phyloP scores from a whole-genome alignment of 2,888 invertebrate genomes.

The Koerneria pararmatus region DNA sequence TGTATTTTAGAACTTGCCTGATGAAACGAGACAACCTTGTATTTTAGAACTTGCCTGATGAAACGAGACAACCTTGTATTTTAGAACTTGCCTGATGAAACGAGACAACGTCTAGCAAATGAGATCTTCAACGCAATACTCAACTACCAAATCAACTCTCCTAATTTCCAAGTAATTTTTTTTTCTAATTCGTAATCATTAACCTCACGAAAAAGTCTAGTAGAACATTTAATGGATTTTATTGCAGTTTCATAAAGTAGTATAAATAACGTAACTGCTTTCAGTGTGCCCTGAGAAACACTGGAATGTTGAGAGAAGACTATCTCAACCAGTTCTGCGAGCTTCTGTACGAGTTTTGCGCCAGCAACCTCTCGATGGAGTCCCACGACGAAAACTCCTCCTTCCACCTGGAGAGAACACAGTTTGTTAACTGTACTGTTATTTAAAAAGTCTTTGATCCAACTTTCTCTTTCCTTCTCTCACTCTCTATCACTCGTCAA shows the following conservation, averaged over 20 bases:
- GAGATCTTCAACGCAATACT: conserved; percentile 5
- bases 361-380: not conserved
- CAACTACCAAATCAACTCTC: conserved; percentile 18
- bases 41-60: too few relatives aligned
- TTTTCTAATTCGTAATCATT: too few relatives aligned
- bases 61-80: not conserved
- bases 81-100: not conserved
- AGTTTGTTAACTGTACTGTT: too few relatives aligned
- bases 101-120: not conserved
- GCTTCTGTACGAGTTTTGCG: conserved; percentile 21
- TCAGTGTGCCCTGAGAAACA: not conserved
- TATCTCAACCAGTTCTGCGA: not conserved
- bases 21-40: too few relatives aligned
- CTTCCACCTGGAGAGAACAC: not conserved
- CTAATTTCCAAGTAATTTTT: conserved; percentile 19
- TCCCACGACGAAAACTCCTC: conserved; percentile 14
- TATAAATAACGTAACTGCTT: not conserved
- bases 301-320: not conserved
- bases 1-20: too few relatives aligned
- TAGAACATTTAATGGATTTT: not conserved
- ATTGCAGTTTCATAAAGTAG: not conserved
- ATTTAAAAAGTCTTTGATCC: too few relatives aligned
- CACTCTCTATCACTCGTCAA: too few relatives aligned
- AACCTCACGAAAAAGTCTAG: too few relatives aligned
- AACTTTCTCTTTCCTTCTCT: too few relatives aligned